Percentiles rank a stretch among this genome's conserved stretches.
Evolutionary conservation across 2,113 vertebrate genomes (phyloP).

Genomic region (Sebastes schlegelii): DNA sequence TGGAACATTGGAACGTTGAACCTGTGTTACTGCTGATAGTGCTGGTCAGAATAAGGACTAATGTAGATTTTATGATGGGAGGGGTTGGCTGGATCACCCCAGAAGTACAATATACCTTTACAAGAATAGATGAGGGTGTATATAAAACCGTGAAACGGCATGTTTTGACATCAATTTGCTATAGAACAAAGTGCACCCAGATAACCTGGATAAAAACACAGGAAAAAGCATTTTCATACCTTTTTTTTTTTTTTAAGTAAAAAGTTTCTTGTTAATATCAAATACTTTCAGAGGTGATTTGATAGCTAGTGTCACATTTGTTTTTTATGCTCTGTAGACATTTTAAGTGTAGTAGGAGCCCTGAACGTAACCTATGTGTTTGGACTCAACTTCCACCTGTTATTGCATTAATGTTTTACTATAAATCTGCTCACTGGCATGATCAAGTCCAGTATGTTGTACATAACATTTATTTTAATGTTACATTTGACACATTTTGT

Average conservation of each 20-base stretch:
- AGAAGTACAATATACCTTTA: background rate
- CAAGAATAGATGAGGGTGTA: background rate
- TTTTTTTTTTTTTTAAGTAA: constrained; percentile 2
- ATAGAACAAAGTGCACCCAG: background rate
- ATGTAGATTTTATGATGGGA: background rate
- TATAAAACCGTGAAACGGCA: background rate
- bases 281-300: background rate
- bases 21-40: constrained; percentile 1
- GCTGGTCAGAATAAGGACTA: background rate
- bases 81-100: constrained; percentile 22
- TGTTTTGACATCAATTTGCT: background rate
- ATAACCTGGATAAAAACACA: background rate
- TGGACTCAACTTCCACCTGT: background rate
- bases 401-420: constrained; percentile 31
- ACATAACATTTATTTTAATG: constrained; percentile 26
- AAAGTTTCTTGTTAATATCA: background rate
- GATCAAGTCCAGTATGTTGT: constrained; percentile 6
- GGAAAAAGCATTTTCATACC: background rate
- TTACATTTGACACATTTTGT: constrained; percentile 5
- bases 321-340: constrained; percentile 1
- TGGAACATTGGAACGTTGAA: background rate
- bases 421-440: constrained; percentile 10
- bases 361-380: background rate
- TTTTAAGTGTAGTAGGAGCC: background rate
- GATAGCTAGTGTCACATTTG: background rate